Base-by-base conservation (phyloP, 2,888 invertebrate species). In the Polyploca ridens region DNA sequence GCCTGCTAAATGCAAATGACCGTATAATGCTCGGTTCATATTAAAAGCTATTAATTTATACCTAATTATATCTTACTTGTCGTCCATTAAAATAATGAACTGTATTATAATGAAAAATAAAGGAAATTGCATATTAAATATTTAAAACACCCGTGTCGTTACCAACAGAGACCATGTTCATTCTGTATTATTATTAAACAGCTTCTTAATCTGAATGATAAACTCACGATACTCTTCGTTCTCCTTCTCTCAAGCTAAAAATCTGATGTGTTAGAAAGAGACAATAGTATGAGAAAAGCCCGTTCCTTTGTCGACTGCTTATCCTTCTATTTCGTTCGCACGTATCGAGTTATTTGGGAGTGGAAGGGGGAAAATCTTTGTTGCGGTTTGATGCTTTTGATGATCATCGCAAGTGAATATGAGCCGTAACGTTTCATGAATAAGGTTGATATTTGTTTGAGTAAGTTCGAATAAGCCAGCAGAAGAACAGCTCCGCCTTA, bases 401-500 rank as follows among this genome's bases (percentile, higher is more conserved):
- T 46, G 33, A 3, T 1, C 0, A 3, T 0, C 54, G 8, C 64
- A 67, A 58, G 33, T 14, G 0, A 82, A 77, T 79, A 66, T 74
- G n/a, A 68, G 41, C 67, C 75, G 69, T 87, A 72, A 5, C 0
- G 0, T 0, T 65, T 62, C 76, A 81, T 65, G 69, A 73, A 82
- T 66, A 8, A 65, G 38, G 69, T 75, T 83, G n/a, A n/a, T 19
- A 19, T 19, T 54, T 54, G 19, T 7, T 49, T 75, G 68, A 46
- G 2, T 1, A 0, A 0, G 67, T 67, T 63, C 67, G 70, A 77
- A 76, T 81, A 83, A 85, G 88, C 84, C 82, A 81, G 85, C 78
- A 82, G 85, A 91, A 91, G 86, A 90, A 88, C 91, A 93, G 92
- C 93, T 92, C 94, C 94, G 93, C 94, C 94, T 94, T 93, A 94